phyloP scores from a whole-genome alignment of 1,140 invertebrate species.

The Caerostris extrusa region DNA sequence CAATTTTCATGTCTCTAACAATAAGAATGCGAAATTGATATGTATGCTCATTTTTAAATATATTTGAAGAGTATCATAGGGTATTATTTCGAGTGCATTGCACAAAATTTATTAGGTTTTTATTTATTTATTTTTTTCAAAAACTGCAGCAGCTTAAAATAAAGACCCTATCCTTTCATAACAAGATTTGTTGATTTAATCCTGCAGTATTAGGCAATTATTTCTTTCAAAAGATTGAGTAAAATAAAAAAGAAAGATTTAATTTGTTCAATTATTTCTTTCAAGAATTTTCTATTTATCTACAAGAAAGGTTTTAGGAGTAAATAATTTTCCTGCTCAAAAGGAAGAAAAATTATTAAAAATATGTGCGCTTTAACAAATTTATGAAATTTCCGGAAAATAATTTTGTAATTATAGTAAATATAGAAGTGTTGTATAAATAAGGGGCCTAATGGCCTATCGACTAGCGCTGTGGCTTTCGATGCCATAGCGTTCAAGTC shows the following conservation, averaged over 20 bases:
- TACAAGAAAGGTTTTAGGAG: no score
- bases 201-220: neutral
- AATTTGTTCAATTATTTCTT: neutral
- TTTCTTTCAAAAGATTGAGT: no score
- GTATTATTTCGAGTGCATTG: neutral
- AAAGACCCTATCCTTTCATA: neutral
- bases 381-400: no score
- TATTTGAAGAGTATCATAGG: neutral
- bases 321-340: neutral
- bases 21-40: neutral
- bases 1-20: neutral
- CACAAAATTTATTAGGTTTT: neutral
- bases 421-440: no score
- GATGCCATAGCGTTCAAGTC: no score
- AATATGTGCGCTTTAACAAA: no score
- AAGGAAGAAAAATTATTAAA: no score
- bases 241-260: neutral
- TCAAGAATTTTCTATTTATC: neutral
- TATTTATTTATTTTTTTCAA: neutral
- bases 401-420: no score
- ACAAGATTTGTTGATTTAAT: neutral
- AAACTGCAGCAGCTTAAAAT: neutral
- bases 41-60: slow-evolving; percentile 21
- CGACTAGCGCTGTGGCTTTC: no score
- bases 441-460: no score